These are phyloP conservation scores for Branchinecta lynchi DNA, from an alignment of 1,140 invertebrate genomes.

Conservation along the genomic window DNA sequence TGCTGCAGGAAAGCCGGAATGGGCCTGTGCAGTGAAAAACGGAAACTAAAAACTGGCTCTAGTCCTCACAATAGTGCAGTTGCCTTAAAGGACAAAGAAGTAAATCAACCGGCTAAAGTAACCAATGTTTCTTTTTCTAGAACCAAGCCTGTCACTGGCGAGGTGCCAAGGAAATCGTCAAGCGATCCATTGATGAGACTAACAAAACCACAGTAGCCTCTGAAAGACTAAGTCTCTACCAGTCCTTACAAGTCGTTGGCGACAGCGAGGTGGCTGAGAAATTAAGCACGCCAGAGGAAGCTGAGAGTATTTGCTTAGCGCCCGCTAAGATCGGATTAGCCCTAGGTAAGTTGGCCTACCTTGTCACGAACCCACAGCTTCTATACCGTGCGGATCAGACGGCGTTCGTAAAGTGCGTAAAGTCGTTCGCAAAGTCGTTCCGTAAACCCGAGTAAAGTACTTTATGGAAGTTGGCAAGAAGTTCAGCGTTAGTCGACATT, in stretches of 20 bases:
- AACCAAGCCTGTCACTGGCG: conserved; percentile 84
- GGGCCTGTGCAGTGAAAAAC: no score
- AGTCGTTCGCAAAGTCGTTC: no score
- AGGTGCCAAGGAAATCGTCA: conserved; percentile 58
- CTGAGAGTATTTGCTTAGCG: conserved; percentile 18
- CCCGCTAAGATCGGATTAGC: not conserved
- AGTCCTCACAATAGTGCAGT: no score
- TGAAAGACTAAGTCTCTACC: conserved; percentile 75
- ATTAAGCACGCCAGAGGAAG: conserved; percentile 31
- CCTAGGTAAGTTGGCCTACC: not conserved
- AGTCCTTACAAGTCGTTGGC: conserved; percentile 67
- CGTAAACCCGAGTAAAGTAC: no score
- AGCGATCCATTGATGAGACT: conserved; percentile 39
- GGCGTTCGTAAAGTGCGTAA: not conserved
- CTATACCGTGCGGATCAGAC: not conserved
- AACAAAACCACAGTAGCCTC: conserved; percentile 39
- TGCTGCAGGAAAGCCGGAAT: no score
- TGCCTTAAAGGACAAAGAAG: no score
- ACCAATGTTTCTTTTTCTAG: conserved; percentile 35
- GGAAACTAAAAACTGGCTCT: no score
- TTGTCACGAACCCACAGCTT: not conserved
- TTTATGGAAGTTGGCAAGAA: no score
- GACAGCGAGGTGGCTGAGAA: conserved; percentile 57
- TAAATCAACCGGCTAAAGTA: no score
- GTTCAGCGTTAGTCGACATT: no score